These are phyloP conservation scores for Atrichornis clamosus DNA, from an alignment of 2,113 vertebrate genomes.

Conservation along the genomic window DNA sequence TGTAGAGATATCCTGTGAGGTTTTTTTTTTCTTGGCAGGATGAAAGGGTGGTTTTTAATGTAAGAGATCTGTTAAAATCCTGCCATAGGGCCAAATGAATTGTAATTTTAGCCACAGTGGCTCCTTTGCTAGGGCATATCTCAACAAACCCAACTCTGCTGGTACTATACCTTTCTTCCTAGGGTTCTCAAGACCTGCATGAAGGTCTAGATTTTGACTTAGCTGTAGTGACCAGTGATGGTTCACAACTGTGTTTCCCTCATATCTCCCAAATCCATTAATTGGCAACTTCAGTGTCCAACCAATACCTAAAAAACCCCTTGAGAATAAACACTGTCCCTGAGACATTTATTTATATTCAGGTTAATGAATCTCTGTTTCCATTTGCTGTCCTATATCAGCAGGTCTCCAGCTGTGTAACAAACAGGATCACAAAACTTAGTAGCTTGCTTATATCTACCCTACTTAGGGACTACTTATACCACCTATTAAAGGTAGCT, in stretches of 20 bases:
- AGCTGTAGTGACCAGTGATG: background rate
- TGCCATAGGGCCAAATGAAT: background rate
- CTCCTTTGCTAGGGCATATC: background rate
- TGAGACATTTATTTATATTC: background rate
- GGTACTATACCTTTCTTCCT: background rate
- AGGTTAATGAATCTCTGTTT: background rate
- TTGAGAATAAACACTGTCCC: background rate
- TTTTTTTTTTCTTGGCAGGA: background rate
- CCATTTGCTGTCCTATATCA: background rate
- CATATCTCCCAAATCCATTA: background rate
- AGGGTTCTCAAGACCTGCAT: background rate
- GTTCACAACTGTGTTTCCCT: background rate
- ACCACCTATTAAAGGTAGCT: background rate
- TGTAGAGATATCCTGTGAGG: background rate
- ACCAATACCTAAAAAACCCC: background rate
- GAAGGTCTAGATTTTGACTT: background rate
- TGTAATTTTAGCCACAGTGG: background rate
- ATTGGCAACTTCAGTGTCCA: background rate
- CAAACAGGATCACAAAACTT: background rate
- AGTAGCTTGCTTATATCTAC: background rate
- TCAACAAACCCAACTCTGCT: background rate
- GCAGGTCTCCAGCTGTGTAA: too few species aligned
- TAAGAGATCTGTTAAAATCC: background rate
- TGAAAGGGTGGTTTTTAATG: background rate
- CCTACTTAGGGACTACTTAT: background rate